Percentiles rank a stretch among this genome's conserved stretches.
Evolutionary conservation across 1,140 invertebrate genomes (phyloP).

Genomic region (Drosophila virilis): DNA sequence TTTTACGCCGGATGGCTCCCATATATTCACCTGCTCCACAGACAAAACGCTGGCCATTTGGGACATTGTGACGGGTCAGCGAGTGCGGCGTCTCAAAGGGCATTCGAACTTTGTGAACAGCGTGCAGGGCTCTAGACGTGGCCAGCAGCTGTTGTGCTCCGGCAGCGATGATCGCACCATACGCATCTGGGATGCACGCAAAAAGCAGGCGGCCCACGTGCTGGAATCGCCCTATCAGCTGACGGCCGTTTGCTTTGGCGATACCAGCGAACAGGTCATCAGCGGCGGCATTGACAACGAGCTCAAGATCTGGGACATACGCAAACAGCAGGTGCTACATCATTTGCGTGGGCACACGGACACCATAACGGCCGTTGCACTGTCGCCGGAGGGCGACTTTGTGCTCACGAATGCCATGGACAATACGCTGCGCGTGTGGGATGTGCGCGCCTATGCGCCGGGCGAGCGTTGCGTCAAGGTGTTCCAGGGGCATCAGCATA

Average conservation of each 20-base stretch:
- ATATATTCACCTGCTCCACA: conserved; percentile 96
- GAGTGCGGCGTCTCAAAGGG: conserved; percentile 96
- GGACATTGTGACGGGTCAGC: conserved; percentile 94
- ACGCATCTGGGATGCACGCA: conserved; percentile 95
- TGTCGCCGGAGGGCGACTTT: conserved; percentile 98
- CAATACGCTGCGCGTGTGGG: conserved; percentile 94
- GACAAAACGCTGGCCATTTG: conserved; percentile 98
- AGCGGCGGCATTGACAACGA: conserved; percentile 99
- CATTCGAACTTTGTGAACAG: conserved; percentile 96
- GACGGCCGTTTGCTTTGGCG: conserved; percentile 97
- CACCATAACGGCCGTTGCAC: conserved; percentile 95
- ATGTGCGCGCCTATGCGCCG: conserved; percentile 92
- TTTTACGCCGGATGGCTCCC: conserved; percentile 96
- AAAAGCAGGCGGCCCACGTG: conserved; percentile 90
- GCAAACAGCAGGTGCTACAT: conserved; percentile 95
- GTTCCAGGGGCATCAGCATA: conserved; percentile 97
- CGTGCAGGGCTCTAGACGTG: conserved; percentile 92
- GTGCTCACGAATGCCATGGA: conserved; percentile 99
- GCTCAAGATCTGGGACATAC: conserved; percentile 98
- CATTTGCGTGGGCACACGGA: conserved; percentile 95
- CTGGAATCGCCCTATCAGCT: conserved; percentile 94
- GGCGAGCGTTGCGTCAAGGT: conserved; percentile 97
- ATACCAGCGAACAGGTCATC: conserved; percentile 96
- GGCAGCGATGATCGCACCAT: conserved; percentile 98
- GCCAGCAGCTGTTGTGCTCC: conserved; percentile 94